phyloP scores from a whole-genome alignment of 2,113 vertebrate genomes.

The Amphilophus citrinellus region DNA sequence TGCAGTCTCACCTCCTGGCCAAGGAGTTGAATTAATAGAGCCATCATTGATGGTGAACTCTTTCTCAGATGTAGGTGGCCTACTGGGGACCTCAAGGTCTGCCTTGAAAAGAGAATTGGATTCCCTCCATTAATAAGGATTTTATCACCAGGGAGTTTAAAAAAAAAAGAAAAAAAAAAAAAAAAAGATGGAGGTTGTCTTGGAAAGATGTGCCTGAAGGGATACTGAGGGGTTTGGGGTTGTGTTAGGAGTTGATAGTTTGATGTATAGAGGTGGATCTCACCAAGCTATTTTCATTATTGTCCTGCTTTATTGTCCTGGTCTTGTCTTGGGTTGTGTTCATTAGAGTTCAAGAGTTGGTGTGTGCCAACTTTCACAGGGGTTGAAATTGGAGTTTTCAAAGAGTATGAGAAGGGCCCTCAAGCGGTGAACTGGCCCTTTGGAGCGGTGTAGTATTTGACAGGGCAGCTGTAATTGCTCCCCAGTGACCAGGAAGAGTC shows the following conservation, averaged over 20 bases:
- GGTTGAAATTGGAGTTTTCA: conserved; percentile 61
- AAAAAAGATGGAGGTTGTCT: conserved; percentile 53
- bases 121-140: conserved; percentile 61
- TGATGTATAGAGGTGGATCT: conserved; percentile 48
- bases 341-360: conserved; percentile 65
- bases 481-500: conserved; percentile 70
- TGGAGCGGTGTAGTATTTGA: conserved; percentile 73
- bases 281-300: conserved; percentile 58
- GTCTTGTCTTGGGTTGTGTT: conserved; percentile 47
- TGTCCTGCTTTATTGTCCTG: conserved; percentile 36
- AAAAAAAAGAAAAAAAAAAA: conserved; percentile 1
- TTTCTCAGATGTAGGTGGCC: conserved; percentile 63
- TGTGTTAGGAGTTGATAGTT: conserved; percentile 52
- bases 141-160: conserved; percentile 59
- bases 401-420: conserved; percentile 62
- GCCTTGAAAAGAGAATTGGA: conserved; percentile 55
- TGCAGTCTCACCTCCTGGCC: conserved; percentile 36
- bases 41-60: conserved; percentile 46
- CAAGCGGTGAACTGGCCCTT: conserved; percentile 66
- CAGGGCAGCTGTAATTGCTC: conserved; percentile 78
- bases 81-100: conserved; percentile 49
- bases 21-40: conserved; percentile 60
- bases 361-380: conserved; percentile 57
- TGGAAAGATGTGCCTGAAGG: conserved; percentile 50
- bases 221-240: conserved; percentile 13